phyloP scores from a whole-genome alignment of 1,140 invertebrate genomes.

The Philopotamus ludificatus region DNA sequence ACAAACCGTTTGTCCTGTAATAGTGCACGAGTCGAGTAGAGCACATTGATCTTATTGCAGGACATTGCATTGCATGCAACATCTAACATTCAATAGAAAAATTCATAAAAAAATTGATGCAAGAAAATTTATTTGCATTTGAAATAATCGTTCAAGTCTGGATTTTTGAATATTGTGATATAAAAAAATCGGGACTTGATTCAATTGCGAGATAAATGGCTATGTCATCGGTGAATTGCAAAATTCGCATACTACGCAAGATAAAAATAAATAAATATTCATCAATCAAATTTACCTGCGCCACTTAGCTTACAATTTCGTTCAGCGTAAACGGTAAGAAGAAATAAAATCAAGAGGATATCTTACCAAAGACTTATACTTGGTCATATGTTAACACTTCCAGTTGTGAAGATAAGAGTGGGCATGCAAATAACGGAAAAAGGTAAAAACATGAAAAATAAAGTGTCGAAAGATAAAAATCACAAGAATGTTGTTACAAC shows the following conservation, averaged over 20 bases:
- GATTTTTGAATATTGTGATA: too few species aligned
- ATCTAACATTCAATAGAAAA: conserved; percentile 30
- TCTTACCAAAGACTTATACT: conserved; percentile 62
- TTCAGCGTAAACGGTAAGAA: neutral
- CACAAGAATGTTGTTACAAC: conserved; percentile 22
- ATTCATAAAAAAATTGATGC: neutral
- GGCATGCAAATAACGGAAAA: conserved; percentile 44
- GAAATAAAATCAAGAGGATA: conserved; percentile 18
- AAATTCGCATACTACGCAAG: too few species aligned
- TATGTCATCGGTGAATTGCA: too few species aligned
- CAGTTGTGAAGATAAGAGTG: conserved; percentile 38
- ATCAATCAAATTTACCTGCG: too few species aligned
- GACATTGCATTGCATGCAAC: conserved; percentile 29
- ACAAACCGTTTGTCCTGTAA: conserved; percentile 19
- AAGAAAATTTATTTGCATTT: neutral
- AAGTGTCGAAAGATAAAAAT: conserved; percentile 29
- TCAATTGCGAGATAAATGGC: too few species aligned
- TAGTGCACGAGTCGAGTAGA: neutral
- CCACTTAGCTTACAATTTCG: too few species aligned
- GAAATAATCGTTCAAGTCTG: neutral
- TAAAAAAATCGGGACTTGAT: too few species aligned
- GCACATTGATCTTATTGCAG: conserved; percentile 26
- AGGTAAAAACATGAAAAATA: conserved; percentile 36
- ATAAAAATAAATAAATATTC: too few species aligned
- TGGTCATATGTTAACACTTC: conserved; percentile 58